Conservation (phyloP, 2,113 vertebrate genomes). For the Poicephalus meyeri region DNA sequence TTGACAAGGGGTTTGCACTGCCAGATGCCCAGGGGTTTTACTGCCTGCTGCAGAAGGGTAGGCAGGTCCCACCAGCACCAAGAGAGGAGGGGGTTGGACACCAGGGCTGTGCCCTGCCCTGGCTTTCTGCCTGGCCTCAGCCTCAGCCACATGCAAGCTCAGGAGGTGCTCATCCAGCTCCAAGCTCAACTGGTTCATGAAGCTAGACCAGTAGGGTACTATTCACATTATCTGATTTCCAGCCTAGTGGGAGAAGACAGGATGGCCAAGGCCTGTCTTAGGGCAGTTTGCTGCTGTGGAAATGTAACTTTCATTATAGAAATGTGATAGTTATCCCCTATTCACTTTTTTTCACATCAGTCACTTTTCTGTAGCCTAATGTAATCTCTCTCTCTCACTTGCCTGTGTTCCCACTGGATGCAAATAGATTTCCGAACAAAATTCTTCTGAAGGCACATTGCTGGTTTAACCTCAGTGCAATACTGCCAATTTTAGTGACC, state of each 20-base stretch:
- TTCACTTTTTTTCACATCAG: not conserved
- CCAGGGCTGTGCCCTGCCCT: rapidly evolving
- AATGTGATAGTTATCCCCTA: rapidly evolving
- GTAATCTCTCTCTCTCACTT: not conserved
- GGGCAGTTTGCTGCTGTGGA: not conserved
- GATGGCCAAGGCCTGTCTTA: not conserved
- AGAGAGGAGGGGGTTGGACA: not conserved
- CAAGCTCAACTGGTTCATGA: not conserved
- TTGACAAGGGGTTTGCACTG: not conserved
- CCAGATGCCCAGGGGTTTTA: rapidly evolving
- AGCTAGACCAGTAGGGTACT: not conserved
- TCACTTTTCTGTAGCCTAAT: not conserved
- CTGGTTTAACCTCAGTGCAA: not conserved
- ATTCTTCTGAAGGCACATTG: not conserved
- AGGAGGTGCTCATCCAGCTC: not conserved
- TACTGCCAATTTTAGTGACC: not conserved
- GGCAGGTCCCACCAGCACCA: not conserved
- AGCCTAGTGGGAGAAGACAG: not conserved
- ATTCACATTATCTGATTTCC: not conserved
- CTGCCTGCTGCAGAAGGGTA: not conserved
- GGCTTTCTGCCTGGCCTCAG: not conserved
- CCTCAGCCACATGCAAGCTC: not conserved
- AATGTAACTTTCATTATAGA: not conserved
- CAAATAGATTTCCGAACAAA: not conserved
- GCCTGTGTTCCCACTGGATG: not conserved